Conservation (phyloP, 1,140 invertebrate genomes). For the Caenorhabditis tropicalis region DNA sequence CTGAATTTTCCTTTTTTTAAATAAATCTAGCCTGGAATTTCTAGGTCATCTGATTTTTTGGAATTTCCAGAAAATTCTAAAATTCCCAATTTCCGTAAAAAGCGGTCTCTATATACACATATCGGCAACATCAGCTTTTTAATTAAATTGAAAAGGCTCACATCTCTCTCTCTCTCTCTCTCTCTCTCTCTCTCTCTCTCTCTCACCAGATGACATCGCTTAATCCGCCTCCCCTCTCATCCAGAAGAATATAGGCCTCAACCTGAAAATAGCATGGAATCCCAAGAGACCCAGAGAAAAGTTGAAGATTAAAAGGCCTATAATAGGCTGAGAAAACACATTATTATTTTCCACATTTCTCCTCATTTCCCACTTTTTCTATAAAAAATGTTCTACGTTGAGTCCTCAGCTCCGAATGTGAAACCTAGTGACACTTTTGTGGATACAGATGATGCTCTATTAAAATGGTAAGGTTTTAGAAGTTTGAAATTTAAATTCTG, state of each 20-base stretch:
- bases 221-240: too few relatives aligned
- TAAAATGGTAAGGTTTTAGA: not conserved
- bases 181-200: not conserved
- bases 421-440: not conserved
- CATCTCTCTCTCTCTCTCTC: not conserved
- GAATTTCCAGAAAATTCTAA: too few relatives aligned
- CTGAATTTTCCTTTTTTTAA: too few relatives aligned
- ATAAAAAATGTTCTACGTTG: slow-evolving; percentile 18
- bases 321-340: not conserved
- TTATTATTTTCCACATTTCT: not conserved
- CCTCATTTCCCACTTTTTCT: not conserved
- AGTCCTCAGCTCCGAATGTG: not conserved
- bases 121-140: too few relatives aligned
- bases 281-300: not conserved
- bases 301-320: slow-evolving; percentile 20
- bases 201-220: too few relatives aligned
- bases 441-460: not conserved
- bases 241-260: not conserved
- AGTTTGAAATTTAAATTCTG: not conserved
- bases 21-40: too few relatives aligned
- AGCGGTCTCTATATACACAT: too few relatives aligned
- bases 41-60: too few relatives aligned
- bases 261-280: not conserved
- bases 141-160: not conserved
- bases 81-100: too few relatives aligned